phyloP scores from a whole-genome alignment of 2,888 invertebrate species.

The Napeogenes inachia region DNA sequence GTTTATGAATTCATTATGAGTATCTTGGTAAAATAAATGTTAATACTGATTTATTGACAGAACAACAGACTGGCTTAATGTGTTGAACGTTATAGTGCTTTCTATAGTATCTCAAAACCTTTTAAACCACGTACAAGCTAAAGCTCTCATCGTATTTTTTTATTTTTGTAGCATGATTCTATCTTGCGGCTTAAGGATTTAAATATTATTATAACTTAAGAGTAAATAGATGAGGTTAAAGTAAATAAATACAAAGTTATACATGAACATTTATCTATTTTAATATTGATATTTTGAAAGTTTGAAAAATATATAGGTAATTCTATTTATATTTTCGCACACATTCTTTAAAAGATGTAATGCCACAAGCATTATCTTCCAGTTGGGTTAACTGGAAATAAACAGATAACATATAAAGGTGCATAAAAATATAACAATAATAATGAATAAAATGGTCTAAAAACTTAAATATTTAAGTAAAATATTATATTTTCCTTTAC shows the following conservation, averaged over 20 bases:
- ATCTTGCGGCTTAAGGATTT: slow-evolving; percentile 14
- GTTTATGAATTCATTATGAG: slow-evolving; percentile 1
- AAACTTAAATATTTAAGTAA: no score
- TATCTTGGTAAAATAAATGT: slow-evolving; percentile 49
- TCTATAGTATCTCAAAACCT: slow-evolving; percentile 31
- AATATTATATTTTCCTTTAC: no score
- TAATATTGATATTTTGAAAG: no score
- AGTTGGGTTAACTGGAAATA: no score
- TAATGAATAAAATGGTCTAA: no score
- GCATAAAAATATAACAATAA: no score
- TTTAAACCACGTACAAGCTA: slow-evolving; percentile 24
- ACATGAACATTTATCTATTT: no score
- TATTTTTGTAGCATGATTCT: slow-evolving; percentile 11
- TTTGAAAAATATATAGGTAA: no score
- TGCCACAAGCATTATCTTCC: no score
- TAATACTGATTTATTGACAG: slow-evolving; percentile 46
- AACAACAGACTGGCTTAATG: slow-evolving; percentile 44
- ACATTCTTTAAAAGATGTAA: no score
- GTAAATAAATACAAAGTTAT: background rate
- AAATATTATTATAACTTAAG: slow-evolving; percentile 3
- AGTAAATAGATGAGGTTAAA: background rate
- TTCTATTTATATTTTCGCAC: no score
- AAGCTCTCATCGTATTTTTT: slow-evolving; percentile 25
- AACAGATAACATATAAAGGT: no score
- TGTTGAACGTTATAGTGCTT: slow-evolving; percentile 42